Evolutionary conservation across 2,797 vertebrate species (phyloP), one percentile per base, ranked within the genome.

Genomic region (Sardinella longiceps): DNA sequence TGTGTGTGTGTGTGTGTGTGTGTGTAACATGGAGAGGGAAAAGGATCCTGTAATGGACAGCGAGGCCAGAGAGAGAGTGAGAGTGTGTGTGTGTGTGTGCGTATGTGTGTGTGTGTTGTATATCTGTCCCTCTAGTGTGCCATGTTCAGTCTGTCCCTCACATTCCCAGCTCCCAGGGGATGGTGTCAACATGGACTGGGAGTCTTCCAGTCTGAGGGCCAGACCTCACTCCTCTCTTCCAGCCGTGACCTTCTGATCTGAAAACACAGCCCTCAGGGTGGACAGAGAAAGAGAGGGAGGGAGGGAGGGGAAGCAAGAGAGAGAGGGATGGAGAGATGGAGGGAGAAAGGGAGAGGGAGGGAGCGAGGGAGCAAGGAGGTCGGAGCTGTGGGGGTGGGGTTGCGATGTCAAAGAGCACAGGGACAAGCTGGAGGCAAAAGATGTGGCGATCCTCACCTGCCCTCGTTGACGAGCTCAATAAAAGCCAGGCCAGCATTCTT

Each of bases 401-500:
- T 85, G 56, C 23, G 46, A 60, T n/a, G 23, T n/a, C 9, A 10
- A 77, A 39, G 70, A 20, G 70, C 45, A 53, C 58, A 33, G 28
- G 60, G 80, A 53, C 14, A 20, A 37, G 43, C 45, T 6, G 10
- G 37, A 45, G 63, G 80, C 50, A 9, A 63, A n/a, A 74, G 48
- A 45, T 0, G 25, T 37, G 20, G 43, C n/a, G 25, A 88, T 84
- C 90, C 90, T 91, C 91, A 98, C 97, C 97, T 96, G 93, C 97
- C 97, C 93, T 98, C 97, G 60, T 98, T 98, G 87, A 98, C 97
- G 86, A 98, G 92, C 91, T 98, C 97, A 85, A 98, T 98, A 86
- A 98, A 98, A 86, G 97, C 97, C 81, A 98, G 94, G 15, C 97
- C 97, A 1, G 97, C 97, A 48, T 98, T 98, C 93, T 98, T 98